phyloP scores from a whole-genome alignment of 2,797 vertebrate genomes.

The Poecilia picta region DNA sequence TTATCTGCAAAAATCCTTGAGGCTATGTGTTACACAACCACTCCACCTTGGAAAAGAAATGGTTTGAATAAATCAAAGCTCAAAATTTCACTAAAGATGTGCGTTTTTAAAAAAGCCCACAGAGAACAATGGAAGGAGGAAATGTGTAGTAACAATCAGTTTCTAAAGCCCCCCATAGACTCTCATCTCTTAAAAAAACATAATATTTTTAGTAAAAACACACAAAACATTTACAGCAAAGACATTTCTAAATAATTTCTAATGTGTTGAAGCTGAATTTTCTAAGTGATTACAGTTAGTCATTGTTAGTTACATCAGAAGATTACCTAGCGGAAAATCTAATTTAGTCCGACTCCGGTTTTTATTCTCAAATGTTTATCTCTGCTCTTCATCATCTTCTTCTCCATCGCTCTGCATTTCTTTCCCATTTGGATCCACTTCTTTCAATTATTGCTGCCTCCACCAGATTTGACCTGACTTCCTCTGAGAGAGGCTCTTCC shows the following conservation, averaged over 20 bases:
- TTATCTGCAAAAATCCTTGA: not conserved
- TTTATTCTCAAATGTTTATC: not conserved
- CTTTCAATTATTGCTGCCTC: slow-evolving; percentile 23
- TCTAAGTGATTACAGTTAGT: not conserved
- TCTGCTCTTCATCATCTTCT: not conserved
- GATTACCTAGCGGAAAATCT: not conserved
- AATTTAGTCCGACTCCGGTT: not conserved
- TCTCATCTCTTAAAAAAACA: not conserved
- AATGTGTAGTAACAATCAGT: not conserved
- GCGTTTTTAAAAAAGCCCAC: not conserved
- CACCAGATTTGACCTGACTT: slow-evolving; percentile 30
- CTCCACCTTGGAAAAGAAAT: not conserved
- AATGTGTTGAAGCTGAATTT: not conserved
- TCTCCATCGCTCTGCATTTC: slow-evolving; percentile 22
- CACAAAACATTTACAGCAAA: not conserved
- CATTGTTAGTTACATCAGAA: not conserved
- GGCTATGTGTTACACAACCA: not conserved
- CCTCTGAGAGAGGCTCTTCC: slow-evolving; percentile 26
- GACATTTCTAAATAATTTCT: not conserved
- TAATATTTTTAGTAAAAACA: not conserved
- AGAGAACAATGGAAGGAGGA: not conserved
- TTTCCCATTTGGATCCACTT: slow-evolving; percentile 23
- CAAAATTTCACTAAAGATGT: not conserved
- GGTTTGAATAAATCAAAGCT: not conserved
- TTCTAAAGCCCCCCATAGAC: not conserved